phyloP scores from a whole-genome alignment of 2,113 vertebrate species.

The Lota lota region DNA sequence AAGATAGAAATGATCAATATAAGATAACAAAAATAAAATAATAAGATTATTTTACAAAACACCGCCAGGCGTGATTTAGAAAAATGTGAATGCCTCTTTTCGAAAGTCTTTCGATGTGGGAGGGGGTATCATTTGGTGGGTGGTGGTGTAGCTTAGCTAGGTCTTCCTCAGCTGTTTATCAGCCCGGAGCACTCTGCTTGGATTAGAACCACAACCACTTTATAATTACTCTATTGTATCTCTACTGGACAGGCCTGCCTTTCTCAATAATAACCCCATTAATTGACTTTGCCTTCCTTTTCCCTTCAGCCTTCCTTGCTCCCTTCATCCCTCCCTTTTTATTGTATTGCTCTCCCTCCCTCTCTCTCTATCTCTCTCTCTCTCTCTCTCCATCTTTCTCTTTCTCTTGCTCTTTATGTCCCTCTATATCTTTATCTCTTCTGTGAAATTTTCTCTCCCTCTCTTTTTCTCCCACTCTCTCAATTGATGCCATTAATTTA shows the following conservation, averaged over 20 bases:
- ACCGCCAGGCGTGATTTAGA: too few species aligned
- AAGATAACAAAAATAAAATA: too few species aligned
- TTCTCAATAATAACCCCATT: constrained; percentile 34
- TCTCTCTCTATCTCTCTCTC: background rate
- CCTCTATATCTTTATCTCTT: background rate
- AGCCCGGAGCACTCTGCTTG: constrained; percentile 38
- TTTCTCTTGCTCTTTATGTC: background rate
- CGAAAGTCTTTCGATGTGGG: background rate
- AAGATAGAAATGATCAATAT: too few species aligned
- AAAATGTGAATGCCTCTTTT: background rate
- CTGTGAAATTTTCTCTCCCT: background rate
- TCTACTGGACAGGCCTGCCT: constrained; percentile 29
- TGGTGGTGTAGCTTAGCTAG: background rate
- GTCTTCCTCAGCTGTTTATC: constrained; percentile 43
- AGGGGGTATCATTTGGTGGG: background rate
- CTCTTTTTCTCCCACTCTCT: background rate
- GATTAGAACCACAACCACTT: constrained; percentile 43
- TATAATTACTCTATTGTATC: constrained; percentile 43
- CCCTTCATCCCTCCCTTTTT: background rate
- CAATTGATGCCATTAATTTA: constrained; percentile 53
- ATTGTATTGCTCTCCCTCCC: background rate
- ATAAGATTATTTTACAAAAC: too few species aligned
- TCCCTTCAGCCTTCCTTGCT: background rate
- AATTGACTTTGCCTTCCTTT: constrained; percentile 29
- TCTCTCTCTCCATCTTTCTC: background rate